These are phyloP conservation scores for Pavo muticus DNA, from an alignment of 2,113 vertebrate genomes.

Conservation along the genomic window DNA sequence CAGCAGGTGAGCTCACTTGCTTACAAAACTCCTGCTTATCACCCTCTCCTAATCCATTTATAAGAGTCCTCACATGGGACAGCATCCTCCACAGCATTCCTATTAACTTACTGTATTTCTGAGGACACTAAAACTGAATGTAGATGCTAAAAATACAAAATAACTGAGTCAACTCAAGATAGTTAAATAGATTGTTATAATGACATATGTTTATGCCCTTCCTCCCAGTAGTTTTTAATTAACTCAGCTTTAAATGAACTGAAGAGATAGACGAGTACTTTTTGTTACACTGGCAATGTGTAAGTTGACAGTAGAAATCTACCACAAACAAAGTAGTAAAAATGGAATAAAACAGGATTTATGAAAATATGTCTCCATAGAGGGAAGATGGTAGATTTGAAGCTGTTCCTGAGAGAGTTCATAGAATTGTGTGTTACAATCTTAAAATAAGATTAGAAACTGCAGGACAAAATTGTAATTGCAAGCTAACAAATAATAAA, in stretches of 20 bases:
- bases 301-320: background rate
- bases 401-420: background rate
- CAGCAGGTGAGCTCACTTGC: background rate
- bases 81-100: background rate
- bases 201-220: background rate
- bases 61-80: background rate
- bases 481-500: background rate
- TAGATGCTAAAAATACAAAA: background rate
- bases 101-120: background rate
- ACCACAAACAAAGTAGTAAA: background rate
- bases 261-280: background rate
- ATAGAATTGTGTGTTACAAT: background rate
- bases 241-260: background rate
- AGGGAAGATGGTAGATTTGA: background rate
- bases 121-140: background rate
- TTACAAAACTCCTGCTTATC: background rate
- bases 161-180: background rate
- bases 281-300: background rate
- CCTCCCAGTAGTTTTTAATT: background rate
- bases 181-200: background rate
- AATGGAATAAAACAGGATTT: background rate
- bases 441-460: background rate
- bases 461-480: background rate
- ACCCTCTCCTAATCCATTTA: background rate
- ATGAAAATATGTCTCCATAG: background rate